Evolutionary conservation across 2,888 invertebrate species (phyloP), one percentile per base, ranked within the genome.

Genomic region (Drosophila melanosoma): DNA sequence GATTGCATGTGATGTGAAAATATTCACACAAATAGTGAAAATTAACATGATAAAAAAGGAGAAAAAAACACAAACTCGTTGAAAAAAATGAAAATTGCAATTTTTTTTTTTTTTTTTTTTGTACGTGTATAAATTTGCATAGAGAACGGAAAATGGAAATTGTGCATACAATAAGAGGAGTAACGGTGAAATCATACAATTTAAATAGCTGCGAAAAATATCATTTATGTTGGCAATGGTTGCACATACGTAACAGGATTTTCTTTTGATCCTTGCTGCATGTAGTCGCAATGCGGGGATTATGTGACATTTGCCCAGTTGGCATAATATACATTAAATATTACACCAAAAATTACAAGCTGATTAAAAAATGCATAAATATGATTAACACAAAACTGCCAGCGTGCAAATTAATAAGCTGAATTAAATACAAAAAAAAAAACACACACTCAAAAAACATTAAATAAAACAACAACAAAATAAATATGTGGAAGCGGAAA

Each of bases 31-130:
- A 69, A 70, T 69, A 71, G 69, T 57, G 40, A 45, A 82, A 82
- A 82, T 82, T 85, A 78, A 83, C 81, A 82, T 81, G 60, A 67
- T 35, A 67, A 84, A 67, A 83, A 68, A 74, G 59, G 54, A 56
- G 36, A 12, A 32, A n/a, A 62, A 60, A 38, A 40, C 15, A 48
- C 45, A 26, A 42, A 53, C 40, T 54, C 23, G 51, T 7, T 70
- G 40, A 45, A 72, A 64, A 45, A 63, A 60, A 65, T 33, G 29
- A 23, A 61, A 33, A 65, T 20, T 51, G 5, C 33, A 48, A n/a
- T n/a, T 49, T 35, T 52, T 48, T 26, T 56, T 38, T 56, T 26
- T 36, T 17, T 20, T 7, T 1, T 58, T 76, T 6, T 51, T 76
- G 29, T 45, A 11, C 12, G 10, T 45, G 45, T 49, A 10, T 11